Evolutionary conservation across 2,797 vertebrate species (phyloP).

Genomic region (Forpus xanthops): DNA sequence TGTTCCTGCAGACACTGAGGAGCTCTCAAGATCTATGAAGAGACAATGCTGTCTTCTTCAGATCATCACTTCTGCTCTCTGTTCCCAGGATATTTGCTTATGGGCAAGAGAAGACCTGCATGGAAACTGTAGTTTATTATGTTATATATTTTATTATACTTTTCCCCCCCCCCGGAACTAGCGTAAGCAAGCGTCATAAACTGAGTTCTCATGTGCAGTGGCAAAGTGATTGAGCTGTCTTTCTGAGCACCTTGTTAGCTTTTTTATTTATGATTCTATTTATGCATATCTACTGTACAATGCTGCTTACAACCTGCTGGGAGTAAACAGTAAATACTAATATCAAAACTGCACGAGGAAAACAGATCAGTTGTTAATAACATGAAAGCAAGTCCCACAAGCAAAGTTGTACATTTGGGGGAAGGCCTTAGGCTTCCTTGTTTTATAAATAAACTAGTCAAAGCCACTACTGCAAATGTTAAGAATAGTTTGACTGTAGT

Average conservation of each 20-base stretch:
- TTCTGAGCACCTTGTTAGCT: slow-evolving; percentile 49
- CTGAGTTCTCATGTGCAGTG: background rate
- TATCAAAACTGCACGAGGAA: background rate
- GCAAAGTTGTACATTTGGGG: background rate
- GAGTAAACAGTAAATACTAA: background rate
- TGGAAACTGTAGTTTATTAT: background rate
- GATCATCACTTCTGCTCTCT: background rate
- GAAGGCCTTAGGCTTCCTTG: background rate
- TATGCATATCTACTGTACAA: slow-evolving; percentile 43
- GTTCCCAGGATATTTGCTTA: background rate
- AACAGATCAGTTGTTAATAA: background rate
- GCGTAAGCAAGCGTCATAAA: background rate
- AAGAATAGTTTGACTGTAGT: background rate
- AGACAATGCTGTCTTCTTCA: background rate
- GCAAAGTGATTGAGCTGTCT: background rate
- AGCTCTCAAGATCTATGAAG: background rate
- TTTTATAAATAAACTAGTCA: background rate
- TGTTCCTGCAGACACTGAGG: background rate
- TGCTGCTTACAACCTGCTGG: background rate
- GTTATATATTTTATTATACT: background rate
- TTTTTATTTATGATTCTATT: slow-evolving; percentile 49
- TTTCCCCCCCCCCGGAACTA: background rate
- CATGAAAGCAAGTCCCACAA: background rate
- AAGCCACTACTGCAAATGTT: background rate
- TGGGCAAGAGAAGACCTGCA: background rate